phyloP scores from a whole-genome alignment of 2,888 invertebrate species.

The Brassicogethes aeneus region DNA sequence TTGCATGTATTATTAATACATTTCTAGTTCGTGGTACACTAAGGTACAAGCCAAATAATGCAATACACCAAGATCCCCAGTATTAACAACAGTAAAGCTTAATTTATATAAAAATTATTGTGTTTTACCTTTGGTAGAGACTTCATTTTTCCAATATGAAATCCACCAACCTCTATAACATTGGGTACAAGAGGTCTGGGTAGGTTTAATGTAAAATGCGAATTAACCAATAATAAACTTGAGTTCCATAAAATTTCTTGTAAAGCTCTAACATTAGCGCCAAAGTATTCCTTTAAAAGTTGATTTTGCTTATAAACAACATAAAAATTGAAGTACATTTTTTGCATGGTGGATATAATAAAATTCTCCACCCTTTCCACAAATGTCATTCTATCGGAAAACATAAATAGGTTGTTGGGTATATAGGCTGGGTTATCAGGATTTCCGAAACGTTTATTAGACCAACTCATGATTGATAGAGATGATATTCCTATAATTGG shows the following conservation, averaged over 20 bases:
- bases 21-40: too few species aligned
- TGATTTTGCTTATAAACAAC: neutral
- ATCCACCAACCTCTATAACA: constrained; percentile 42
- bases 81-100: too few species aligned
- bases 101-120: constrained; percentile 25
- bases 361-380: constrained; percentile 27
- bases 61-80: too few species aligned
- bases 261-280: constrained; percentile 26
- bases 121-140: neutral
- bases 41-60: too few species aligned
- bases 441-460: constrained; percentile 39
- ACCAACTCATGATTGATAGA: constrained; percentile 41
- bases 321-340: neutral
- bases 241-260: constrained; percentile 37
- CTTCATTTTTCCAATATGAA: neutral
- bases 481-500: constrained; percentile 49
- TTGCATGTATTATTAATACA: too few species aligned
- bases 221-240: constrained; percentile 41
- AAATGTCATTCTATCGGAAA: constrained; percentile 25
- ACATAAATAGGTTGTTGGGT: constrained; percentile 37
- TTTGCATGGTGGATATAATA: constrained; percentile 1
- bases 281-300: constrained; percentile 23
- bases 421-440: constrained; percentile 42
- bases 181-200: constrained; percentile 40
- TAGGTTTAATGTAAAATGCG: constrained; percentile 39